These are phyloP conservation scores for Peromyscus melanophrys DNA, from an alignment of 2,797 vertebrate genomes.

Conservation along the genomic window DNA sequence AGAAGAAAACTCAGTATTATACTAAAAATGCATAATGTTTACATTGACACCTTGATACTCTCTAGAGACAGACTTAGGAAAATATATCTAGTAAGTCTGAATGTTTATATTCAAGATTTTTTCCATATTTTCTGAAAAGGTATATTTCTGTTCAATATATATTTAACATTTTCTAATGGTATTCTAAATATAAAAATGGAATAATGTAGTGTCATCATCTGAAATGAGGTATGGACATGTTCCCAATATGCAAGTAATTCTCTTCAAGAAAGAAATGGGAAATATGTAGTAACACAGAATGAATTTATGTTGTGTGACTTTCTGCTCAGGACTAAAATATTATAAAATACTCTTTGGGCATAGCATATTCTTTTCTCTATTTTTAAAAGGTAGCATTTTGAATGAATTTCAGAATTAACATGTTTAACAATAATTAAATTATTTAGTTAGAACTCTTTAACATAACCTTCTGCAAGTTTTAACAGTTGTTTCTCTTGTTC, in stretches of 20 bases:
- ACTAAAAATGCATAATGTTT: slow-evolving; percentile 58
- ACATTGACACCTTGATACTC: neutral
- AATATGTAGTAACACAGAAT: neutral
- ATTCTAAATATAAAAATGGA: slow-evolving; percentile 55
- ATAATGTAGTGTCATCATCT: slow-evolving; percentile 38
- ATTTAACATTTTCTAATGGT: slow-evolving; percentile 46
- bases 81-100: neutral
- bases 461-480: slow-evolving; percentile 1
- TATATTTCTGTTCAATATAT: neutral
- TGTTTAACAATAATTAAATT: slow-evolving; percentile 46
- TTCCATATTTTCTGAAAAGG: slow-evolving; percentile 16
- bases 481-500: neutral
- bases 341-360: neutral
- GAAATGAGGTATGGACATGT: slow-evolving; percentile 23
- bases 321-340: slow-evolving; percentile 56
- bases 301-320: slow-evolving; percentile 15
- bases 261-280: slow-evolving; percentile 40
- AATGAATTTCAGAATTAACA: slow-evolving; percentile 41
- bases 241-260: slow-evolving; percentile 44
- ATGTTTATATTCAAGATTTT: slow-evolving; percentile 4
- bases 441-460: slow-evolving; percentile 42
- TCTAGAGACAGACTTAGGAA: slow-evolving; percentile 21
- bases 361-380: neutral
- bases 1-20: slow-evolving; percentile 62
- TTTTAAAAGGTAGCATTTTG: slow-evolving; percentile 60